Evolutionary conservation across 2,113 vertebrate species (phyloP).

Genomic region (Ictalurus furcatus): DNA sequence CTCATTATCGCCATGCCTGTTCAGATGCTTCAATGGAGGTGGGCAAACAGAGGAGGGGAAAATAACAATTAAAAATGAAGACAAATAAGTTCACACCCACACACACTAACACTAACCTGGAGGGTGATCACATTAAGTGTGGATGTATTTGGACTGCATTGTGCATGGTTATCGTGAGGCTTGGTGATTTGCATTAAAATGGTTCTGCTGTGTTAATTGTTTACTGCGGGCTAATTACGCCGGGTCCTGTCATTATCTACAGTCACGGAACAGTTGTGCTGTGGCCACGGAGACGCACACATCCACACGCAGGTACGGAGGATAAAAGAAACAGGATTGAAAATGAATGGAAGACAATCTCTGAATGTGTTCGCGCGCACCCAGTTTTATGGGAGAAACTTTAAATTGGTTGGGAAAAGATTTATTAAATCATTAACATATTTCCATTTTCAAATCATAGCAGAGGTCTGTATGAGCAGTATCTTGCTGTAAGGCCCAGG

Average conservation of each 20-base stretch:
- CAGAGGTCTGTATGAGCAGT: not conserved
- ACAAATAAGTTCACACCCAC: slow-evolving; percentile 38
- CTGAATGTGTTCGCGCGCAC: not conserved
- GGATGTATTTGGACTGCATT: slow-evolving; percentile 69
- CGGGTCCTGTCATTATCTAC: slow-evolving; percentile 63
- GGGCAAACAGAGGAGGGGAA: slow-evolving; percentile 50
- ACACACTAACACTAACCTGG: slow-evolving; percentile 53
- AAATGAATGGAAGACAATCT: slow-evolving; percentile 12
- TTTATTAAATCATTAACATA: slow-evolving; percentile 40
- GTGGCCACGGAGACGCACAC: slow-evolving; percentile 22
- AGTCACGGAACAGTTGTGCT: slow-evolving; percentile 31
- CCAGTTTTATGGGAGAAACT: slow-evolving; percentile 20
- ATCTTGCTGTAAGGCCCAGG: slow-evolving; percentile 13
- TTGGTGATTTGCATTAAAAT: slow-evolving; percentile 71
- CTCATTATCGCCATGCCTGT: slow-evolving; percentile 60
- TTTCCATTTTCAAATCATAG: slow-evolving; percentile 30
- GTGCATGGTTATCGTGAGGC: slow-evolving; percentile 65
- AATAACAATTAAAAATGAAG: slow-evolving; percentile 55
- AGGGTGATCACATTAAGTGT: slow-evolving; percentile 68
- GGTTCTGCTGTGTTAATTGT: slow-evolving; percentile 72
- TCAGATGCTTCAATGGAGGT: slow-evolving; percentile 59
- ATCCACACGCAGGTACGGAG: slow-evolving; percentile 40
- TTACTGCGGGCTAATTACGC: slow-evolving; percentile 73
- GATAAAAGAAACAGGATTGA: slow-evolving; percentile 21
- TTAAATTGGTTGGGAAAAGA: slow-evolving; percentile 41